Base-by-base conservation (phyloP, 2,888 invertebrate genomes). In the Exocentrus adspersus region DNA sequence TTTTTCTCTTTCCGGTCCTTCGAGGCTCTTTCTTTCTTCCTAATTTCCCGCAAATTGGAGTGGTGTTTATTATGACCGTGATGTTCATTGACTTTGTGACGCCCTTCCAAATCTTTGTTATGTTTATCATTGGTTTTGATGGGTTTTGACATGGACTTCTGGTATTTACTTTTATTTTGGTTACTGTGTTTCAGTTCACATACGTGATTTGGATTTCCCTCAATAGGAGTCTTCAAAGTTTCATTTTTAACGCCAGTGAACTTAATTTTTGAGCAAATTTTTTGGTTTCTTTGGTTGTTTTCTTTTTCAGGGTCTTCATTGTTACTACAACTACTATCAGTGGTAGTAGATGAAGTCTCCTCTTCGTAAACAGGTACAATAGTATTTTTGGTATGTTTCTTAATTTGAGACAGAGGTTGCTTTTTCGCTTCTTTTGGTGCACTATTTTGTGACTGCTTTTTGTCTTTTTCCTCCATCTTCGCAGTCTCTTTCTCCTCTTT, bases 311-410 rank as follows among this genome's bases (percentile, higher is more conserved):
- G 67, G 48, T 74, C 74, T 30, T 75, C 74, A 56, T 67, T 69
- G 52, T 71, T 71, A 65, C 76, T 76, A 50, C 89, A 89, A 46
- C 89, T 90, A 71, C 89, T 89, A 76, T 90, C 90, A 2, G 90
- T 90, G 5, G 89, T 90, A 1, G 89, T 89, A 0, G 90, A 90
- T 6, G 89, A 90, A 1, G 88, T 87, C 73, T 91, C 90, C 76
- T 90, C 90, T 75, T 89, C 88, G 42, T 84, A 85, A 68, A 82
- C 82, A 70, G 73, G 76, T 71, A 73, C 72, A 69, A 58, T 60
- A 66, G 69, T 72, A 65, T 70, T 75, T 73, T 73, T 72, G 70
- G 67, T 69, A 67, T 66, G 61, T 66, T 70, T 73, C 45, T 75
- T 69, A 70, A 75, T 69, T 78, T 60, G 64, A 61, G 52, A 62